Evolutionary conservation across 2,113 vertebrate genomes (phyloP), one percentile per base, ranked within the genome.

Genomic region (Semnornis frantzii): DNA sequence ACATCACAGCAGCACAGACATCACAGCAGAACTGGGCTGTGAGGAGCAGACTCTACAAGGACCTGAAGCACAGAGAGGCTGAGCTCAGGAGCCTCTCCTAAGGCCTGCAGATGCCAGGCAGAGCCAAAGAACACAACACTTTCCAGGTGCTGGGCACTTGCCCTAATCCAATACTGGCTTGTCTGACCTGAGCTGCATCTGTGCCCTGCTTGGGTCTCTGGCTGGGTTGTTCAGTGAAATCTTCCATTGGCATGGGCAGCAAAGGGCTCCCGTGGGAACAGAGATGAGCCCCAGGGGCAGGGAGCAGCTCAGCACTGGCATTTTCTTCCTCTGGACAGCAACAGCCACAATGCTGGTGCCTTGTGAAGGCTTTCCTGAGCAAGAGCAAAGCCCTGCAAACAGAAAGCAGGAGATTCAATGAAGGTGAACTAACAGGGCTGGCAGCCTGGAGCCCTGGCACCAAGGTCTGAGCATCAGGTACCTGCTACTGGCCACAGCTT

Each of bases 271-370:
- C 31, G 44, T 57, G 7, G 50, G 37, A 70, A 71, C 13, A 28
- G 1, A 34, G 20, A 12, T 14, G 48, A 58, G 9, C 11, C 5
- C 39, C 37, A 4, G 0, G 1, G 20, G 20, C 13, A 19, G n/a
- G 46, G 8, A 12, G 20, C 3, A 39, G 8, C 16, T 58, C 59
- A 20, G 31, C 21, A 54, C 9, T 16, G 8, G 12, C 15, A 73
- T 31, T 52, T 19, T 31, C 60, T 50, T 44, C 25, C 8, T 72
- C 70, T 66, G 55, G 6, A 57, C 27, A 59, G 37, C 2, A 54
- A 37, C 15, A 34, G 6, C 27, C 37, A 31, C 8, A 55, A 37
- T 5, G 23, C 15, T 18, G 2, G 6, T 44, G 3, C 20, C 50
- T 46, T 20, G 27, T 12, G 14, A 30, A 54, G 12, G 9, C 58